phyloP scores from a whole-genome alignment of 2,797 vertebrate genomes.

The Falco concolor region DNA sequence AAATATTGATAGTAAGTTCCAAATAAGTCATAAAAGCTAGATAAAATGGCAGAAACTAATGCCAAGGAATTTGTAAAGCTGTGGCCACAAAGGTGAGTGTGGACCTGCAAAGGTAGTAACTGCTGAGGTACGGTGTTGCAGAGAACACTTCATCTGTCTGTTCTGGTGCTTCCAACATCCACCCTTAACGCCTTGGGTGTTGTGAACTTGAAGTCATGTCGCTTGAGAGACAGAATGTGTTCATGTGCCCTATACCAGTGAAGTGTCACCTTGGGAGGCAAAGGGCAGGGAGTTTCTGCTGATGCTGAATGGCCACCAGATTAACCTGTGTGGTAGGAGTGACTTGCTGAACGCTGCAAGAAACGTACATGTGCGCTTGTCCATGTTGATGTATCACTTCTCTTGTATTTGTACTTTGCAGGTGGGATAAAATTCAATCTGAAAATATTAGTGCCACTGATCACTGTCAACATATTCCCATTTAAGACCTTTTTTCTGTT shows the following conservation, averaged over 20 bases:
- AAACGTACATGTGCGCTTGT: background rate
- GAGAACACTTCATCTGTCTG: background rate
- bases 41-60: background rate
- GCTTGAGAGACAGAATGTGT: background rate
- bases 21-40: background rate
- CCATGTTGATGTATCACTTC: accelerated
- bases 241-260: background rate
- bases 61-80: background rate
- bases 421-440: background rate
- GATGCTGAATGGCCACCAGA: background rate
- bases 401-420: background rate
- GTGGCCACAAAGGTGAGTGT: background rate
- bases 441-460: background rate
- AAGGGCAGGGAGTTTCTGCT: background rate
- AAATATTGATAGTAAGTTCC: background rate
- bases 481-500: background rate
- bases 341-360: background rate
- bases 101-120: background rate
- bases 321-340: background rate
- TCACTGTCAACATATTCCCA: background rate
- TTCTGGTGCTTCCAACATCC: background rate
- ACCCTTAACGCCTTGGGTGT: background rate
- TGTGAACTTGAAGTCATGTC: background rate
- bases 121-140: accelerated
- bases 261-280: background rate